Evolutionary conservation across 2,888 invertebrate genomes (phyloP), one percentile per base, ranked within the genome.

Genomic region (Orgyia antiqua): DNA sequence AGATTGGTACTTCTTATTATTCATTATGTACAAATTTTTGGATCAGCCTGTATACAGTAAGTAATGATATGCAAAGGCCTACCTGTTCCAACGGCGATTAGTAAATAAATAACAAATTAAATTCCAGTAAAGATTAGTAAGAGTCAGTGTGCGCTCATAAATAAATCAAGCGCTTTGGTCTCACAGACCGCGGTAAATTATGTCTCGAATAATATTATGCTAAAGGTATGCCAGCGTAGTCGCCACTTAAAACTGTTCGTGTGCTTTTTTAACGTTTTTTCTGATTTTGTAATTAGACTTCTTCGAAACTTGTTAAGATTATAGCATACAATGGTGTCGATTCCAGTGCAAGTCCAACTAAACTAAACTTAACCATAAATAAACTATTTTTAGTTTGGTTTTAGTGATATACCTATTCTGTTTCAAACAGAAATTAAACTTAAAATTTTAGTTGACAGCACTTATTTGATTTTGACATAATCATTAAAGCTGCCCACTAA

Each of bases 81-180:
- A 64, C 68, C 63, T 57, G 64, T 53, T 54, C 45, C 38, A 51
- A 57, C 56, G 57, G 56, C 73, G 72, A 74, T 75, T 73, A 74
- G 70, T 76, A 75, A 79, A 76, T 76, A 80, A 79, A 77, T 76
- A 77, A 72, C 75, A 71, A 79, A 79, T 80, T 80, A 80, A 80
- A 80, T 76, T 76, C 75, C 74, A 71, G 57, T 74, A 72, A 76
- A 79, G 79, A 79, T 82, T 79, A 79, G 74, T 73, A 70, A 69
- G 53, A 70, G 65, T 73, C 72, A 69, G 69, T 61, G 69, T 63
- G 66, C 56, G 67, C 58, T 72, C 75, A 68, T 78, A 82, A 77
- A 86, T 83, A 84, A 84, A 84, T 86, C 86, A 86, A 69, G 65
- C 43, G 52, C 53, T 59, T 51, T 58, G 57, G 64, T 69, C 69